Evolutionary conservation across 2,113 vertebrate species (phyloP), one percentile per base, ranked within the genome.

Genomic region (Aspidoscelis tigris): DNA sequence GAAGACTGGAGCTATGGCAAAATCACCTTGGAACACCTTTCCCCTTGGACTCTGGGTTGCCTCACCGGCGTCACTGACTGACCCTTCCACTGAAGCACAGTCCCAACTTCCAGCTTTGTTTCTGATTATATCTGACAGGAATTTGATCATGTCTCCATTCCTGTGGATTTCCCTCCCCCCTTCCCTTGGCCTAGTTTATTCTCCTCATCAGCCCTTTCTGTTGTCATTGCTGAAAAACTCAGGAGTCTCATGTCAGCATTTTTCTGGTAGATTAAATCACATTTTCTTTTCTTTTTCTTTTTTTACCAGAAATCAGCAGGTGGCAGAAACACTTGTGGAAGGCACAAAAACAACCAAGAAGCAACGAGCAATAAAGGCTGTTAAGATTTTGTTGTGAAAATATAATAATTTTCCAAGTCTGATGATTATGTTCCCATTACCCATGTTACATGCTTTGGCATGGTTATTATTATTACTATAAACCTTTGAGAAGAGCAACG

Each of bases 301-400:
- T 33, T 33, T 33, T 44, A 47, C 14, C 58, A 22, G n/a, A 16
- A 69, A 24, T 79, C 18, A 2, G 0, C 44, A 55, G 47, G 8
- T 50, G 12, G 58, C 50, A 78, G 0, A 1, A 0, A 0, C 0
- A 0, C 0, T 1, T 47, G 61, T 72, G 58, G 55, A 18, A 1
- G 4, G 24, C 55, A 68, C 53, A 1, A 20, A 61, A 26, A 24
- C 81, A 16, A 24, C 58, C 1, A 0, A 1, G 21, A 12, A 53
- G 69, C 53, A 47, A 16, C 14, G 76, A 11, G 55, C 16, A 61
- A 26, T 14, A 64, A 33, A n/a, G 2, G 66, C 9, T n/a, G 61
- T 7, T 64, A 33, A 58, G 33, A 5, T 5, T 22, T 81, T 41
- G 10, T 21, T 22, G 33, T 72, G 33, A 72, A 53, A 71, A 80